Evolutionary conservation across 2,113 vertebrate species (phyloP).

Genomic region (Nesogale talazaci): DNA sequence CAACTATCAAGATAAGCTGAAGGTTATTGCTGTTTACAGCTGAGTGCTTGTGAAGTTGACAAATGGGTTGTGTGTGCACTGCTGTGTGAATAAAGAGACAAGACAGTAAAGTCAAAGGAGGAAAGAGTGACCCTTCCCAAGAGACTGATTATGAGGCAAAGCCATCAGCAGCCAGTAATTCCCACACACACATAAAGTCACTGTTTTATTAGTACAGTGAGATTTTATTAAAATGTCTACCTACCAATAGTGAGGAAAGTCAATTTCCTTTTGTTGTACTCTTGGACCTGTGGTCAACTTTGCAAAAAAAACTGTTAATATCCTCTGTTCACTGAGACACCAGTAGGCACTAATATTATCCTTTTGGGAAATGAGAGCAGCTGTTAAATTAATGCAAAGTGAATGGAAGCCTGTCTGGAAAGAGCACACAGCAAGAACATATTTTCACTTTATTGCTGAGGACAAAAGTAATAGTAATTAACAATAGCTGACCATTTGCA

Average conservation of each 20-base stretch:
- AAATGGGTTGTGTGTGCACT: slow-evolving; percentile 52
- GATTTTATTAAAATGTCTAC: slow-evolving; percentile 36
- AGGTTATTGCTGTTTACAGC: slow-evolving; percentile 52
- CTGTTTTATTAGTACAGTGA: background rate
- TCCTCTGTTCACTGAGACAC: background rate
- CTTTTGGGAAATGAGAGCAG: slow-evolving; percentile 9
- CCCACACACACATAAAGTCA: slow-evolving; percentile 40
- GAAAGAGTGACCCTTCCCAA: slow-evolving; percentile 28
- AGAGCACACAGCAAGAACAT: background rate
- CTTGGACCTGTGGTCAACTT: slow-evolving; percentile 1
- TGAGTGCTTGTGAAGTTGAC: slow-evolving; percentile 72
- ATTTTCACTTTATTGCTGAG: slow-evolving; percentile 5
- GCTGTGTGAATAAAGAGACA: slow-evolving; percentile 44
- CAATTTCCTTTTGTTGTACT: slow-evolving; percentile 24
- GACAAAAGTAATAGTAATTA: background rate
- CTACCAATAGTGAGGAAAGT: background rate
- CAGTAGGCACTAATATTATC: background rate
- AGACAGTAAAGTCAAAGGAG: slow-evolving; percentile 30
- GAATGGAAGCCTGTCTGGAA: background rate
- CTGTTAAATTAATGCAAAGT: background rate
- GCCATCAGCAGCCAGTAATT: slow-evolving; percentile 46
- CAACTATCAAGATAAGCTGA: slow-evolving; percentile 82
- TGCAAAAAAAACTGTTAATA: slow-evolving; percentile 11
- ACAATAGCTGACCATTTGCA: background rate
- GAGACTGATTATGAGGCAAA: slow-evolving; percentile 52